A percentile compares a stretch with the other conserved stretches of the same genome.
phyloP scores from a whole-genome alignment of 2,113 vertebrate species.

The Oenanthe melanoleuca region DNA sequence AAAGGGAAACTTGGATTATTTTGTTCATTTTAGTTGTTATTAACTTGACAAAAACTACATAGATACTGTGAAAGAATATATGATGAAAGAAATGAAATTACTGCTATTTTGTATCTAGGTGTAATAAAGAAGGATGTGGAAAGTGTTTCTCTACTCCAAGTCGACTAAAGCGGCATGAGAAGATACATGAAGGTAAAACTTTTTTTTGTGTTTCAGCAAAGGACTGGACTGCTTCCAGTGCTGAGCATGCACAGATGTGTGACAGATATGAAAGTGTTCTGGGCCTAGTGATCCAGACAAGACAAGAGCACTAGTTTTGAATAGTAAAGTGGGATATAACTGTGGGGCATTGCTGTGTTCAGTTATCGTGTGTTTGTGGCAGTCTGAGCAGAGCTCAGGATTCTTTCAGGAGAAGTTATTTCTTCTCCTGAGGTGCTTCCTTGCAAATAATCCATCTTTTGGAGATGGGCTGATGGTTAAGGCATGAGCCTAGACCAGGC shows the following conservation, averaged over 20 bases:
- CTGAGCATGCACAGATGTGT: rapidly evolving
- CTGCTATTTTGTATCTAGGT: slow-evolving; percentile 72
- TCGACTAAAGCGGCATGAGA: slow-evolving; percentile 82
- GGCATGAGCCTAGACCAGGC: neutral
- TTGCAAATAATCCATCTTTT: neutral
- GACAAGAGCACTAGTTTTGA: neutral
- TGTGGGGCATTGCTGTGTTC: neutral
- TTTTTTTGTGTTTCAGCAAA: neutral
- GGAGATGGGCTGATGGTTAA: neutral
- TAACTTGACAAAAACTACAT: neutral
- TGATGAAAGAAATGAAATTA: neutral
- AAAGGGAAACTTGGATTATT: neutral
- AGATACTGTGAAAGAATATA: neutral
- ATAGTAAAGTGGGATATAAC: neutral
- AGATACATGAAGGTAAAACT: slow-evolving; percentile 82
- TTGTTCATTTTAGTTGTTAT: neutral
- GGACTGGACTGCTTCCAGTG: neutral
- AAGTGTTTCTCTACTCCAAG: slow-evolving; percentile 75
- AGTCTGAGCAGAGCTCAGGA: neutral
- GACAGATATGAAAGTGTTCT: neutral
- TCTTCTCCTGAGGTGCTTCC: neutral
- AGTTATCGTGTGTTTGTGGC: neutral
- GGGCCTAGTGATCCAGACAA: neutral
- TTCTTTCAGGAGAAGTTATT: neutral
- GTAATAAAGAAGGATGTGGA: slow-evolving; percentile 80